Evolutionary conservation across 92 coral and sea anemone species (phyloP), one percentile per base, ranked within the genome.

Genomic region (Anthopleura xanthogrammica): DNA sequence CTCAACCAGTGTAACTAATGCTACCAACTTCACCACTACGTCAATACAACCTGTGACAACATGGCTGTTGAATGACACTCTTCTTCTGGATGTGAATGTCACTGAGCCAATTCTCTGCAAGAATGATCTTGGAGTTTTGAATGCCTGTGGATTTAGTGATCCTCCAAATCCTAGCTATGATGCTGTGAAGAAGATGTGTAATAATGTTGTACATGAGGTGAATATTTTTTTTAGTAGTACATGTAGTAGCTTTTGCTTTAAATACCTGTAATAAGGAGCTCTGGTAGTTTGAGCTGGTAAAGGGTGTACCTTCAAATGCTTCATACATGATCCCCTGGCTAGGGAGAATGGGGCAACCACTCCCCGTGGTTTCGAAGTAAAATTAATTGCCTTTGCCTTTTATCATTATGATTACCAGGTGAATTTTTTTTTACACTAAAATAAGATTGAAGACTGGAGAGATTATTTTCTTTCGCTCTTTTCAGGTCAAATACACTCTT

Each of bases 121-220:
- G 73, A 88, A 91, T 23, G 78, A 79, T 75, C 86, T 82, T 24
- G 99, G 98, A 8, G 76, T 92, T 22, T 75, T 92, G 20, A 85
- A 66, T 24, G 75, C 52, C 16, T 96, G 99, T 82, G 81, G 90
- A 42, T 94, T 94, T 65, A 22, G 41, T 24, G 66, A 41, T 48
- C 98, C 98, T 14, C 94, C 98, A 12, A 75, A 87, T 54, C 98
- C 99, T 24, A 50, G 75, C 10, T 96, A 90, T 71, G 91, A 91
- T 80, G 83, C 74, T 8, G 81, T 46, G 23, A 93, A 85, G 70
- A 92, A 92, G 82, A 90, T 84, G 2, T 96, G 99, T 75, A 89
- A 80, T 77, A 92, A 96, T 85, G 93, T 94, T 79, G 96, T 87
- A 41, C 55, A 90, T 65, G 96, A 96, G 99, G 99, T 96, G 42